Evolutionary conservation across 2,113 vertebrate genomes (phyloP).

Genomic region (Hypomesus transpacificus): DNA sequence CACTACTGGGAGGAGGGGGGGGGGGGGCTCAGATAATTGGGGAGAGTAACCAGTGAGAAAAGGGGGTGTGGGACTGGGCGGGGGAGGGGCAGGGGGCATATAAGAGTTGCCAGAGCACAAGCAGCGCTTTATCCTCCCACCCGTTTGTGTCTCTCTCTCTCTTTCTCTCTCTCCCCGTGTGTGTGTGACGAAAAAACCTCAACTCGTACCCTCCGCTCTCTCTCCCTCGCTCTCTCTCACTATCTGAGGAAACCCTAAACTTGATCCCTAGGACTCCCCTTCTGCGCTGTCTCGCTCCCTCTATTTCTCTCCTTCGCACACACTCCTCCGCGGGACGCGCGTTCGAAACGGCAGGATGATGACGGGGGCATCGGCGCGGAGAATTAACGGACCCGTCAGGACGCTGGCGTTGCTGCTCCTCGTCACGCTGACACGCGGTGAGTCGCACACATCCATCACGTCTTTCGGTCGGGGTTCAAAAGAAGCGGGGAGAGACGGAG

Average conservation of each 20-base stretch:
- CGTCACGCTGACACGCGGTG: slow-evolving; percentile 44
- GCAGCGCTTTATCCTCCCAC: neutral
- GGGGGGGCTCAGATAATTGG: neutral
- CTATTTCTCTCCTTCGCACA: neutral
- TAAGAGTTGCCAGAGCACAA: slow-evolving; percentile 3
- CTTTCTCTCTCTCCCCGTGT: neutral
- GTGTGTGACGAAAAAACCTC: too few species aligned
- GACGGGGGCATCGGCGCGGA: slow-evolving; percentile 55
- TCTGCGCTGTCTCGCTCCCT: neutral
- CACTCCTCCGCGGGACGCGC: slow-evolving; percentile 40
- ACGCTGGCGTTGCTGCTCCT: slow-evolving; percentile 39
- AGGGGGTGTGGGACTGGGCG: slow-evolving; percentile 4
- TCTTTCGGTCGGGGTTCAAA: too few species aligned
- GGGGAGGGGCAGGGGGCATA: neutral
- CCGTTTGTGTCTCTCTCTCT: neutral
- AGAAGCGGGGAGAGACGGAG: neutral
- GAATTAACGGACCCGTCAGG: slow-evolving; percentile 16
- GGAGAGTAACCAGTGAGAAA: slow-evolving; percentile 6
- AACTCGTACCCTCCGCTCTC: neutral
- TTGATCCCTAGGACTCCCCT: neutral
- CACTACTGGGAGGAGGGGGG: neutral
- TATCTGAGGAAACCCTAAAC: slow-evolving; percentile 19
- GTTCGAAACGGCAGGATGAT: slow-evolving; percentile 47
- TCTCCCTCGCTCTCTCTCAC: neutral
- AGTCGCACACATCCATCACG: slow-evolving; percentile 13